Evolutionary conservation across 2,888 invertebrate genomes (phyloP).

Genomic region (Bugula neritina): DNA sequence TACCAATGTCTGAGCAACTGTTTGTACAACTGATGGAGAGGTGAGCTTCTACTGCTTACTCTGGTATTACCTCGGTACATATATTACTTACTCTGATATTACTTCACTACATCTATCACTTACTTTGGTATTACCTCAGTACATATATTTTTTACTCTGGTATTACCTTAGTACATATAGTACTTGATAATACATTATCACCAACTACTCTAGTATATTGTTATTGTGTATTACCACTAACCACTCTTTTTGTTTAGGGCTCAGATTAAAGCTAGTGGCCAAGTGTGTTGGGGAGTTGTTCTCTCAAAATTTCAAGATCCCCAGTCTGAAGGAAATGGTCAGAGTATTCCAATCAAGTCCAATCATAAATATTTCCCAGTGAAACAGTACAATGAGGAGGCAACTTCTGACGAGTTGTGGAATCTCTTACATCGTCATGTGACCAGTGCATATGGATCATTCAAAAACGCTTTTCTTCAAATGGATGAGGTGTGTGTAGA

Average conservation of each 20-base stretch:
- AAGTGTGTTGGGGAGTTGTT: conserved; percentile 48
- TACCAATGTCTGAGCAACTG: conserved; percentile 49
- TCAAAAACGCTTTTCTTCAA: conserved; percentile 48
- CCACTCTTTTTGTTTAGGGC: conserved; percentile 10
- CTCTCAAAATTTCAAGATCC: conserved; percentile 49
- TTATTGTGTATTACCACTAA: too few relatives aligned
- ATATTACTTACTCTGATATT: too few relatives aligned
- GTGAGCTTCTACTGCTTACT: conserved; percentile 35
- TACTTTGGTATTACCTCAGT: too few relatives aligned
- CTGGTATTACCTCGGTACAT: too few relatives aligned
- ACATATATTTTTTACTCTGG: too few relatives aligned
- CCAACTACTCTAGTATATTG: too few relatives aligned
- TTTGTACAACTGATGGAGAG: conserved; percentile 49
- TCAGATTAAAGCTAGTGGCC: conserved; percentile 40
- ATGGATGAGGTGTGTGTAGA: conserved; percentile 39
- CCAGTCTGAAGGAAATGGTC: conserved; percentile 43
- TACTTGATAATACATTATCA: too few relatives aligned
- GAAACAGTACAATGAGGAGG: conserved; percentile 38
- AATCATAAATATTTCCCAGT: conserved; percentile 48
- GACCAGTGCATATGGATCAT: conserved; percentile 40
- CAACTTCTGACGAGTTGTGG: conserved; percentile 41
- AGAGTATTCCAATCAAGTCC: conserved; percentile 47
- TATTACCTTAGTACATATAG: too few relatives aligned
- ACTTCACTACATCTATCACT: too few relatives aligned
- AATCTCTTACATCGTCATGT: conserved; percentile 44